A percentile compares a stretch with the other conserved stretches of the same genome.
These are phyloP conservation scores for Plusia festucae DNA, from an alignment of 2,888 invertebrate genomes.

Conservation along the genomic window DNA sequence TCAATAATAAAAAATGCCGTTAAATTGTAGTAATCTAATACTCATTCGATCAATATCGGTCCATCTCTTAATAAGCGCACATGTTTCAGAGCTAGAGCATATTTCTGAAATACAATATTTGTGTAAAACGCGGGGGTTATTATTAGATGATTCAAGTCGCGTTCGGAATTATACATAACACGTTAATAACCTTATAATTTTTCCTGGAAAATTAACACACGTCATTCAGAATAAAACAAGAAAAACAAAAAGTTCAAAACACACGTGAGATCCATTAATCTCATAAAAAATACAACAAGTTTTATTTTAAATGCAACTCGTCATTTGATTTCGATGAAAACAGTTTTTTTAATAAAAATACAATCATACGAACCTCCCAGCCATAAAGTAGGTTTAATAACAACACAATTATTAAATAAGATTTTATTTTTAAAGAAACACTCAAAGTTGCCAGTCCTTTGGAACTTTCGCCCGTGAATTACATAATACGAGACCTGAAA, in stretches of 20 bases:
- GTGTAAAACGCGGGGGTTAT: not conserved
- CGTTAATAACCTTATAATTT: not conserved
- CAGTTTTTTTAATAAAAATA: not conserved
- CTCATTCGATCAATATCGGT: not conserved
- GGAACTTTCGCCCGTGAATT: slow-evolving; percentile 30
- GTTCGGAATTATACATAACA: not conserved
- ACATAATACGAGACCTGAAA: slow-evolving; percentile 33
- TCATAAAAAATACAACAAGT: not conserved
- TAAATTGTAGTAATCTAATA: not conserved
- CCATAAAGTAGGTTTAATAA: slow-evolving; percentile 3
- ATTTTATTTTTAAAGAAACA: slow-evolving; percentile 19
- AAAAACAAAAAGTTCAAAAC: slow-evolving; percentile 8
- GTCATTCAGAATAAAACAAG: not conserved
- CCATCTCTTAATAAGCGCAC: not conserved
- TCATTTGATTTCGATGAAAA: not conserved
- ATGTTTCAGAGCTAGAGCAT: not conserved
- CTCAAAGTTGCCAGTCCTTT: slow-evolving; percentile 20
- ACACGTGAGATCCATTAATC: not conserved
- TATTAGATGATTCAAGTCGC: slow-evolving; percentile 3
- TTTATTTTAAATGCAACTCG: not conserved
- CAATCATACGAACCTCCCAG: slow-evolving; percentile 5
- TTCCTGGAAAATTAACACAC: not conserved
- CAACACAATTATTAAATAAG: slow-evolving; percentile 12
- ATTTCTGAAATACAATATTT: slow-evolving; percentile 1
- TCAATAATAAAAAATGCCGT: not conserved